Evolutionary conservation across 2,113 vertebrate species (phyloP).

Genomic region (Prionailurus viverrinus): DNA sequence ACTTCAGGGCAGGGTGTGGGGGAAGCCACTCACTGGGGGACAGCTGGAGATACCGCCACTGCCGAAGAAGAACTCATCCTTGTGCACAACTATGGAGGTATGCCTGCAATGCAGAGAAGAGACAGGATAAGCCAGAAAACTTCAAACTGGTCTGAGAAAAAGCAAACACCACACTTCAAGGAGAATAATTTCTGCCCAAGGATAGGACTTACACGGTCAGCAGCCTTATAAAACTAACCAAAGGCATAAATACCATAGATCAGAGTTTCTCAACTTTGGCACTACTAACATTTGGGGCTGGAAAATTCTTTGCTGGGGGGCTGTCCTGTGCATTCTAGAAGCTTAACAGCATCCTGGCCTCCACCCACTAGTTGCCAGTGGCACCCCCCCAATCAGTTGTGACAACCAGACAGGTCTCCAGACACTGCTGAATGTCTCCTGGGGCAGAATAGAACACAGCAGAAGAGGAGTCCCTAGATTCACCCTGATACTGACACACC

Average conservation of each 20-base stretch:
- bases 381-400: not conserved
- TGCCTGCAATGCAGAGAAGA: conserved; percentile 89
- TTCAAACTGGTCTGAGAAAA: not conserved
- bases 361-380: not conserved
- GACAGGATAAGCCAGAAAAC: not conserved
- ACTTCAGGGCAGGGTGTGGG: not conserved
- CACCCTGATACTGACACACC: not conserved
- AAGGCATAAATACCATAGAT: not conserved
- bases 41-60: conserved; percentile 94
- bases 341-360: not conserved
- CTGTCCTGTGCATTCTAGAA: not conserved
- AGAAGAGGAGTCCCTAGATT: not conserved
- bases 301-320: not conserved
- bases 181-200: conserved; percentile 11
- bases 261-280: not conserved
- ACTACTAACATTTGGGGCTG: not conserved
- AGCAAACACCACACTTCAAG: not conserved
- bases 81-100: conserved; percentile 95
- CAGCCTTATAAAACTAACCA: conserved; percentile 24
- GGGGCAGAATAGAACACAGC: not conserved
- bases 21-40: conserved; percentile 91
- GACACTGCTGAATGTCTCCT: not conserved
- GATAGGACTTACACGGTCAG: conserved; percentile 26
- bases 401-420: not conserved
- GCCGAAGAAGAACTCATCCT: conserved; percentile 95